Percentiles rank a stretch among this genome's conserved stretches.
Evolutionary conservation across 2,888 invertebrate genomes (phyloP).

Genomic region (Odontothrips loti): DNA sequence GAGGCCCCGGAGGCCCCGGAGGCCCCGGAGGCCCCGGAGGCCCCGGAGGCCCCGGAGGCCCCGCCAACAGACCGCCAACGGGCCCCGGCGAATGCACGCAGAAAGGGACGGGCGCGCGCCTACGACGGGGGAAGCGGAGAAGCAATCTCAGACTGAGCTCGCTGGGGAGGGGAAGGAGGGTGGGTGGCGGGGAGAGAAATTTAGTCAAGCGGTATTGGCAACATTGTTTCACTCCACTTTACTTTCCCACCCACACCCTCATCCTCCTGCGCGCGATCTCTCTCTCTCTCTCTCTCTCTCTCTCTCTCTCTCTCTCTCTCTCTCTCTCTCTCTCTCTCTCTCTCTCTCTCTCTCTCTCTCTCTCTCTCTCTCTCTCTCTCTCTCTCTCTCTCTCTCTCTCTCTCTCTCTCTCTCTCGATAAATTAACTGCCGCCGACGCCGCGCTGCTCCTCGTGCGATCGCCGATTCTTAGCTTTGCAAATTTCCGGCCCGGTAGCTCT

Average conservation of each 20-base stretch:
- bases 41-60: too few relatives aligned
- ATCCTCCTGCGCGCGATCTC: slow-evolving; percentile 15
- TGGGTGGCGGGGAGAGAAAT: too few relatives aligned
- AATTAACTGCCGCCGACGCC: background rate
- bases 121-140: too few relatives aligned
- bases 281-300: slow-evolving; percentile 18
- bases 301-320: slow-evolving; percentile 12
- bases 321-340: background rate
- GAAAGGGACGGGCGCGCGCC: too few relatives aligned
- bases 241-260: background rate
- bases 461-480: background rate
- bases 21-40: too few relatives aligned
- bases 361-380: background rate
- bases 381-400: background rate
- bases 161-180: too few relatives aligned
- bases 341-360: slow-evolving; percentile 25
- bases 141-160: too few relatives aligned
- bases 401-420: background rate
- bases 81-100: too few relatives aligned
- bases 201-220: too few relatives aligned
- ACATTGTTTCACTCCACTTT: too few relatives aligned
- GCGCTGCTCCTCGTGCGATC: background rate
- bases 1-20: too few relatives aligned
- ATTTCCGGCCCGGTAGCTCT: slow-evolving; percentile 1
- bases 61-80: too few relatives aligned